Percentiles rank a stretch among this genome's conserved stretches.
Conservation (phyloP, 2,888 invertebrate genomes). For the Paralinhomoeus sp. region DNA sequence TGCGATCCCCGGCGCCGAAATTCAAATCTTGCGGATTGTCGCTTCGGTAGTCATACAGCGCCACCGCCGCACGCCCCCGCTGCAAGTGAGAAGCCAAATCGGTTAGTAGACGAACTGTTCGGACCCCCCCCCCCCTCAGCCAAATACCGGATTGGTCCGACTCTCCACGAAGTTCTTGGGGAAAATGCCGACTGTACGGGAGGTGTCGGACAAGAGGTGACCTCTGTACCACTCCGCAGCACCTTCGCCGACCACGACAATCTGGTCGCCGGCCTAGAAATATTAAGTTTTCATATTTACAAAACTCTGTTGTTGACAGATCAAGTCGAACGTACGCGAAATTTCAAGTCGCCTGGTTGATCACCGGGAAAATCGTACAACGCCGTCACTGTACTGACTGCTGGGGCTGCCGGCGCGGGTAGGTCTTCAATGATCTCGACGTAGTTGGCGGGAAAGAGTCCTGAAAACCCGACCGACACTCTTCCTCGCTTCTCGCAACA, state of each 20-base stretch:
- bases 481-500: too few relatives aligned
- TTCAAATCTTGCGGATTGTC: neutral
- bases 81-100: too few relatives aligned
- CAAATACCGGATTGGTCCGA: neutral
- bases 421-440: slow-evolving; percentile 4
- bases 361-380: slow-evolving; percentile 1
- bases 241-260: neutral
- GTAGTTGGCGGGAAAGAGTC: slow-evolving; percentile 3
- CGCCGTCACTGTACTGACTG: neutral
- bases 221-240: slow-evolving; percentile 1
- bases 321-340: neutral
- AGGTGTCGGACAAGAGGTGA: neutral
- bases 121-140: too few relatives aligned
- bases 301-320: neutral
- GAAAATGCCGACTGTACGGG: neutral
- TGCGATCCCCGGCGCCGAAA: neutral
- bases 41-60: neutral
- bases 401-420: neutral
- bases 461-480: too few relatives aligned
- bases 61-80: neutral
- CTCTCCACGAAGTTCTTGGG: neutral
- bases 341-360: neutral
- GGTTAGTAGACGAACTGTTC: too few relatives aligned
- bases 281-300: neutral
- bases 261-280: slow-evolving; percentile 1